Evolutionary conservation across 2,797 vertebrate genomes (phyloP).

Genomic region (Apogon talboti): DNA sequence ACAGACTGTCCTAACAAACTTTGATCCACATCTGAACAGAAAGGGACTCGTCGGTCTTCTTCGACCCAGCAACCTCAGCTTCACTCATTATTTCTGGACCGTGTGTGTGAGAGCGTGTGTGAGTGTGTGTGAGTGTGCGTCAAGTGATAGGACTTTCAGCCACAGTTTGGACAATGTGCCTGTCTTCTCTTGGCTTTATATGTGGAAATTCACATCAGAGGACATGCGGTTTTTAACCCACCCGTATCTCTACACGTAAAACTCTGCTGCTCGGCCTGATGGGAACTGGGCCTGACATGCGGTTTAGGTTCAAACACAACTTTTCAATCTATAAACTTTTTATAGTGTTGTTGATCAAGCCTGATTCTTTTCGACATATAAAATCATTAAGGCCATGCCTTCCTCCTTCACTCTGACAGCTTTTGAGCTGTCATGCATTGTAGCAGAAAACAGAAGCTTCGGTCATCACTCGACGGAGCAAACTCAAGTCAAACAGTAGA

Average conservation of each 20-base stretch:
- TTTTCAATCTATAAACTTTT: slow-evolving; percentile 5
- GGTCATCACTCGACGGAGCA: neutral
- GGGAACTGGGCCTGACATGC: slow-evolving; percentile 12
- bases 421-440: neutral
- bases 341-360: neutral
- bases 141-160: slow-evolving; percentile 22
- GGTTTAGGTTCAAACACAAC: slow-evolving; percentile 37
- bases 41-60: slow-evolving; percentile 4
- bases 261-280: neutral
- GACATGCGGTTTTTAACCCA: neutral
- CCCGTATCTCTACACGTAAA: neutral
- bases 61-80: slow-evolving; percentile 23
- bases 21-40: slow-evolving; percentile 11
- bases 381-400: slow-evolving; percentile 1
- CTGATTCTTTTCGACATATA: neutral
- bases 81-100: slow-evolving; percentile 24
- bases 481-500: too few relatives aligned
- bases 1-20: slow-evolving; percentile 21
- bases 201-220: slow-evolving; percentile 28
- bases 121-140: neutral
- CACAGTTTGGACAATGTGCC: slow-evolving; percentile 58
- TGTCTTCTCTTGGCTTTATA: slow-evolving; percentile 37
- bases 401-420: neutral
- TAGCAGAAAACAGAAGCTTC: neutral
- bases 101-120: neutral